Evolutionary conservation across 2,888 invertebrate species (phyloP).

Genomic region (Malthinus seriepunctatus): DNA sequence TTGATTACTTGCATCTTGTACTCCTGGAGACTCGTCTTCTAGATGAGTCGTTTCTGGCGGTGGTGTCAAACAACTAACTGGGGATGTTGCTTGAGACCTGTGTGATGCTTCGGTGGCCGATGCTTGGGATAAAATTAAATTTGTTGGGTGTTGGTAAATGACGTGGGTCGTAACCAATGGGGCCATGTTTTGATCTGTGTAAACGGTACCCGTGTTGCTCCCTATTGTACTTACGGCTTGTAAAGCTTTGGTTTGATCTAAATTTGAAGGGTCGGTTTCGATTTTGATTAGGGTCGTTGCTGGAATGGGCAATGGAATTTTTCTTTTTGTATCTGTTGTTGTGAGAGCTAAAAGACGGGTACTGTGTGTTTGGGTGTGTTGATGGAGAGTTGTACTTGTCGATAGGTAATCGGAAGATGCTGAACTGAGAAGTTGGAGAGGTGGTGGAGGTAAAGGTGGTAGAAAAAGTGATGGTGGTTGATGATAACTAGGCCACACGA

Average conservation of each 20-base stretch:
- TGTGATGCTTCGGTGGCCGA: constrained; percentile 47
- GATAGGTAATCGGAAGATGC: constrained; percentile 60
- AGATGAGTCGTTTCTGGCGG: constrained; percentile 57
- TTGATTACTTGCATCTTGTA: constrained; percentile 84
- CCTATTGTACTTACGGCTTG: constrained; percentile 50
- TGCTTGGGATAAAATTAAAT: constrained; percentile 50
- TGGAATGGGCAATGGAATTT: constrained; percentile 54
- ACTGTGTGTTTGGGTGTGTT: constrained; percentile 70
- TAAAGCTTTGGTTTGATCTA: constrained; percentile 54
- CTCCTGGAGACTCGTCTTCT: constrained; percentile 62
- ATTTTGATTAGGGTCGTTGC: constrained; percentile 61
- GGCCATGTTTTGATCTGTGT: constrained; percentile 58
- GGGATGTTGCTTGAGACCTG: constrained; percentile 56
- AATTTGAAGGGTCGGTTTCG: constrained; percentile 67
- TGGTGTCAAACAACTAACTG: constrained; percentile 63
- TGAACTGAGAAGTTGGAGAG: constrained; percentile 64
- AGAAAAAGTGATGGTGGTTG: constrained; percentile 57
- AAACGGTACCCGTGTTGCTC: constrained; percentile 49
- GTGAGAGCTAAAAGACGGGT: constrained; percentile 69
- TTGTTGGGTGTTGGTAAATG: constrained; percentile 58
- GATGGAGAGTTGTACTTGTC: constrained; percentile 65
- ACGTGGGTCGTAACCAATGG: constrained; percentile 61
- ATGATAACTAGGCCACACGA: constrained; percentile 74
- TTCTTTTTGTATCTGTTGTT: constrained; percentile 57
- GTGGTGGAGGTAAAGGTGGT: constrained; percentile 66